Conservation (phyloP, 1,140 invertebrate species). For the Centruroides vittatus region DNA sequence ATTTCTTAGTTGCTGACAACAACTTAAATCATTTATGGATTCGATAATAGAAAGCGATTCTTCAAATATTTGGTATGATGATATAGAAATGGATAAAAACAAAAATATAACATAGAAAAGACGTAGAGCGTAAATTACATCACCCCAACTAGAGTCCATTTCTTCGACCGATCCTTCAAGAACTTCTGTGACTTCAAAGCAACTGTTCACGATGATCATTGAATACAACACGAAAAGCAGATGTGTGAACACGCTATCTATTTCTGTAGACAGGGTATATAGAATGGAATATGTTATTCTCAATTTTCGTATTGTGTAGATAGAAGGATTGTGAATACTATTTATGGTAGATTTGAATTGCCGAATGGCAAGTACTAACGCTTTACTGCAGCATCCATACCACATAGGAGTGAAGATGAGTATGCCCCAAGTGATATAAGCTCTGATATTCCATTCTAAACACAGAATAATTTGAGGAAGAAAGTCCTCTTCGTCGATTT, state of each 20-base stretch:
- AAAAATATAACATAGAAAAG: background rate
- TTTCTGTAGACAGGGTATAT: too few species aligned
- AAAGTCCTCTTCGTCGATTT: too few species aligned
- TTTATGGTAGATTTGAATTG: too few species aligned
- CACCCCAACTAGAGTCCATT: background rate
- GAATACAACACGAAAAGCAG: background rate
- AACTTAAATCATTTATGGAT: background rate
- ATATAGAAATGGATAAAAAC: background rate
- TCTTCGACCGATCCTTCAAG: background rate
- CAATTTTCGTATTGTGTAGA: too few species aligned
- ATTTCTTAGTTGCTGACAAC: background rate
- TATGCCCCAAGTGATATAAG: too few species aligned
- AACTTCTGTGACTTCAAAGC: background rate
- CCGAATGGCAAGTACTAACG: too few species aligned
- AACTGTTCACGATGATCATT: background rate
- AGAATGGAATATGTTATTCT: too few species aligned
- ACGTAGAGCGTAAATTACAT: background rate
- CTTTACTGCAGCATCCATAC: too few species aligned
- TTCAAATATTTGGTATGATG: background rate
- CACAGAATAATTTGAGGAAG: too few species aligned
- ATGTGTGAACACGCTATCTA: background rate
- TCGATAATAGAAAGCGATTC: background rate
- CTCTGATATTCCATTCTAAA: too few species aligned
- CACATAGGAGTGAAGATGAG: too few species aligned
- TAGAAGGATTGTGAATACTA: too few species aligned